Evolutionary conservation across 2,113 vertebrate species (phyloP), one percentile per base, ranked within the genome.

Genomic region (Pseudopipra pipra): DNA sequence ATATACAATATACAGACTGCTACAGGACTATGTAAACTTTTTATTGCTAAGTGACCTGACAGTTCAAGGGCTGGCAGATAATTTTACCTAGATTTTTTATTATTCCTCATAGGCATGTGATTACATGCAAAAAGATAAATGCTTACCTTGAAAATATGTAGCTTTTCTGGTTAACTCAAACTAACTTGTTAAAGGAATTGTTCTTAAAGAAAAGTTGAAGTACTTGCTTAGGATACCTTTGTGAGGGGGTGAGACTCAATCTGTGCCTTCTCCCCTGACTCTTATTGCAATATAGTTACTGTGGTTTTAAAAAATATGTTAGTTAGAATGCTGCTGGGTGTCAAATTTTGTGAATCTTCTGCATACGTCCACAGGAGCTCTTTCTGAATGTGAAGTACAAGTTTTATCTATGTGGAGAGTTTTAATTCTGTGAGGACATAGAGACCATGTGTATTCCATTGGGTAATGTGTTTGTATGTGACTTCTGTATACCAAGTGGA

Each of bases 381-480:
- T 96, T 91, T 96, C 90, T 96, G 93, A 96, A 93, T n/a, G 62
- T 97, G 81, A 97, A 96, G 87, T 97, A 93, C 77, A 89, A 95
- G 89, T 89, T 95, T 93, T 97, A 96, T 95, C 94, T 96, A 96
- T 68, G 87, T 95, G 87, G 95, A 95, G 96, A 96, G 47, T 97
- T 98, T 96, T 90, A 94, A 94, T 96, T 97, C 89, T 95, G 47
- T 97, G 95, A 71, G 82, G 78, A 97, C 1, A 46, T 96, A 97
- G 97, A 96, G 33, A 93, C 79, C 79, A 89, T 97, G 78, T 92
- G 97, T 98, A 97, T 92, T 97, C 87, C 97, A 93, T 74, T 98
- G 96, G 96, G 92, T 98, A 98, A 97, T 98, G 95, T 97, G 93
- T 98, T 98, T 97, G 94, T 98, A 95, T 97, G 98, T 98, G 98